Evolutionary conservation across 92 coral and sea anemone genomes (phyloP).

Genomic region (Desmophyllum pertusum): DNA sequence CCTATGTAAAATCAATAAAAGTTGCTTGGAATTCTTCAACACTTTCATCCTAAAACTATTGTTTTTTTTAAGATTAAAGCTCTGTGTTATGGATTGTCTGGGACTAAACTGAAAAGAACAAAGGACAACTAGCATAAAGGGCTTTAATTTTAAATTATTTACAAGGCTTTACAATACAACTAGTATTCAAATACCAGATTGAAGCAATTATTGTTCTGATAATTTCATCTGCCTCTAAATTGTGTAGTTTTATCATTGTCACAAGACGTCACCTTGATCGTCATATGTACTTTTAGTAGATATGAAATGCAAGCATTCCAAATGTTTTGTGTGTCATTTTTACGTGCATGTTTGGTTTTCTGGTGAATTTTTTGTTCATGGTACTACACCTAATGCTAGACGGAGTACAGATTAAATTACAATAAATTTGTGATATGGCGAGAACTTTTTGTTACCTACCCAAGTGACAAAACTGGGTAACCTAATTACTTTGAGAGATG

Average conservation of each 20-base stretch:
- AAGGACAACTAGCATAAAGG: constrained; percentile 18
- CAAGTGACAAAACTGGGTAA: neutral
- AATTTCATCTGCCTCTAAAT: constrained; percentile 13
- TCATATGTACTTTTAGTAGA: neutral
- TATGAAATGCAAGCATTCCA: neutral
- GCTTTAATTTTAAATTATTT: constrained; percentile 25
- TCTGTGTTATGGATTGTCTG: constrained; percentile 30
- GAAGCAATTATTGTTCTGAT: constrained; percentile 1
- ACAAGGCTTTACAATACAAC: constrained; percentile 11
- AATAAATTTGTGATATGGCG: neutral
- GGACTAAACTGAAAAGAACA: constrained; percentile 23
- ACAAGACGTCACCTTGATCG: neutral
- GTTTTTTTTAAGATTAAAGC: neutral
- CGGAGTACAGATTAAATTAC: neutral
- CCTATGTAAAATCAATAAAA: neutral
- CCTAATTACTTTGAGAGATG: neutral
- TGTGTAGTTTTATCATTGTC: neutral
- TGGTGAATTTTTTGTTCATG: neutral
- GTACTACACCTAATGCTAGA: neutral
- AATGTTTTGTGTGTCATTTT: neutral
- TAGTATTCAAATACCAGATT: constrained; percentile 12
- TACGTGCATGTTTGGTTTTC: neutral
- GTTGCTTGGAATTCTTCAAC: neutral
- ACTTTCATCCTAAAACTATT: neutral
- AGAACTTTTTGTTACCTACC: neutral